These are phyloP conservation scores for Sesamia inferens DNA, from an alignment of 2,888 invertebrate genomes.

Conservation along the genomic window DNA sequence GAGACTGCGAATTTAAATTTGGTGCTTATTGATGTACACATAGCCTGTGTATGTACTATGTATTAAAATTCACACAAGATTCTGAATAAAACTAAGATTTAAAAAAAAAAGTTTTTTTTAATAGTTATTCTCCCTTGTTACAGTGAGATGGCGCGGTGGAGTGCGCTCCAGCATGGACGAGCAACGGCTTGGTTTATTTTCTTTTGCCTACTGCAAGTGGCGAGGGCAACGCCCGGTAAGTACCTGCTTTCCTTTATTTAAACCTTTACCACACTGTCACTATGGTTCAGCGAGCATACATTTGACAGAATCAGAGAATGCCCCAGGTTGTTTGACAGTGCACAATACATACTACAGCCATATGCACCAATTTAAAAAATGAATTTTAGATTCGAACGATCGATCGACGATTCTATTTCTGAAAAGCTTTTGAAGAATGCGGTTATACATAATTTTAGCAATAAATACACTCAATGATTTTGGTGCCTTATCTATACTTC, in stretches of 20 bases:
- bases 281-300: background rate
- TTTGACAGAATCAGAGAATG: background rate
- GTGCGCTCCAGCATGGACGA: conserved; percentile 83
- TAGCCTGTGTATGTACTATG: background rate
- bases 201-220: conserved; percentile 77
- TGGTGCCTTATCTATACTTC: background rate
- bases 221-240: conserved; percentile 84
- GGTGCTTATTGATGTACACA: background rate
- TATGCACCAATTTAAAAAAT: background rate
- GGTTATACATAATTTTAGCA: background rate
- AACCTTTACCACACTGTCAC: background rate
- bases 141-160: conserved; percentile 89
- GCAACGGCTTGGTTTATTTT: conserved; percentile 78
- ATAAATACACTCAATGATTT: background rate
- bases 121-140: conserved; percentile 67
- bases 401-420: background rate
- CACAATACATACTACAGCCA: background rate
- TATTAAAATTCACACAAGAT: background rate
- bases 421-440: background rate
- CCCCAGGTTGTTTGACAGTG: too few species aligned
- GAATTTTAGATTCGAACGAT: too few species aligned
- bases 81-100: background rate
- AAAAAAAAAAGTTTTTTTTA: background rate
- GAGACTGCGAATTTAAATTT: background rate
- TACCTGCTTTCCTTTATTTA: conserved; percentile 10